Evolutionary conservation across 2,113 vertebrate species (phyloP).

Genomic region (Thunnus maccoyii): DNA sequence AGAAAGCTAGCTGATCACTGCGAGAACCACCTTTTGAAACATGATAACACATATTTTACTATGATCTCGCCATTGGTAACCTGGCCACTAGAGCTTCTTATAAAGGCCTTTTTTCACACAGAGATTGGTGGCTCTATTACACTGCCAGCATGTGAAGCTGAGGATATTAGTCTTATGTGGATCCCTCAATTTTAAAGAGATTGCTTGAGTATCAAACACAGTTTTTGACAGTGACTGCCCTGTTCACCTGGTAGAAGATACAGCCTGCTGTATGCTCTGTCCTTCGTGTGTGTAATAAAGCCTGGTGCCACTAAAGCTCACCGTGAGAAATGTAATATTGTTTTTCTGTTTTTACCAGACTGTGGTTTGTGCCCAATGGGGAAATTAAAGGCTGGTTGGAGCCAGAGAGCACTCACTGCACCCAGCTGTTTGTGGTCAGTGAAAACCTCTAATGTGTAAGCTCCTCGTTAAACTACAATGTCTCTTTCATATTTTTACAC

Average conservation of each 20-base stretch:
- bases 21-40: slow-evolving; percentile 1
- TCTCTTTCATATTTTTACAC: not conserved
- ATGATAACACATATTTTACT: not conserved
- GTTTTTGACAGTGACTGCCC: not conserved
- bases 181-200: not conserved
- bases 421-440: not conserved
- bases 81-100: not conserved
- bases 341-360: slow-evolving; percentile 12
- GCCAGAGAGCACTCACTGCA: not conserved
- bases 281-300: not conserved
- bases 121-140: not conserved
- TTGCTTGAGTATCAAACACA: not conserved
- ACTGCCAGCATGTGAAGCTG: not conserved
- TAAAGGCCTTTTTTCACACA: not conserved
- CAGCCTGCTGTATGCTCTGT: not conserved
- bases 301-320: not conserved
- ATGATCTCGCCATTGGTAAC: not conserved
- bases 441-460: not conserved
- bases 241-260: slow-evolving; percentile 3
- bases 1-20: not conserved
- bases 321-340: not conserved
- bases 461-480: not conserved
- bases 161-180: not conserved
- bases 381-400: not conserved
- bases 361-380: not conserved